Evolutionary conservation across 2,888 invertebrate genomes (phyloP), one percentile per base, ranked within the genome.

Genomic region (Pheosia tremula): DNA sequence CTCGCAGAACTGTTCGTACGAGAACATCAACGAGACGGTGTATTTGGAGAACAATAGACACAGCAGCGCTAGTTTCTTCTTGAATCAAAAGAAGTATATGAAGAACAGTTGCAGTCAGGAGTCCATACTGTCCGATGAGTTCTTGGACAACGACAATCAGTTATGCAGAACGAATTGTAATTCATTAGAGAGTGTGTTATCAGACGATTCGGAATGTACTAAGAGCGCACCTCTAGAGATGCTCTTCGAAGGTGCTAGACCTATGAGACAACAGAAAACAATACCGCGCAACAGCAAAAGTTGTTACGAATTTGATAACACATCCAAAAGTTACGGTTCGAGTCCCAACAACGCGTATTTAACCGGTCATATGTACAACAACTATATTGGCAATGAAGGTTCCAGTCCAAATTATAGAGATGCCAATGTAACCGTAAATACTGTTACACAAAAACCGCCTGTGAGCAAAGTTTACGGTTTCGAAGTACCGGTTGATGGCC

Each of bases 21-120:
- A 94, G 74, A 94, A 94, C 61, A 75, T 94, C 0, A 81, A 93
- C 55, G 93, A 93, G 60, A 85, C 83, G 3, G 79, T 85, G 7
- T 93, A 92, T 77, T 82, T 95, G 54, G 95, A 95, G 61, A 94
- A 94, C 1, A 95, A 95, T 57, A 88, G 95, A 45, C 95, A 95
- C 58, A 97, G 96, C 53, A 96, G 97, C 76, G 97, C 97, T 5
- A 97, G 97, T 76, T 97, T 97, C 89, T 97, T 97, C 75, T 83
- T 97, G 38, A 96, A 96, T 61, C 96, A 95, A 61, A 95, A 95
- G 69, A 95, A 94, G 63, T 94, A 94, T 67, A 94, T 94, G 88
- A 95, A 95, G 65, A 91, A 91, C 3, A 95, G 95, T 68, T 94
- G 95, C 66, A 97, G 97, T 66, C 97, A 97, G 78, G 97, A 97